phyloP scores from a whole-genome alignment of 2,113 vertebrate genomes.

The Astur gentilis region DNA sequence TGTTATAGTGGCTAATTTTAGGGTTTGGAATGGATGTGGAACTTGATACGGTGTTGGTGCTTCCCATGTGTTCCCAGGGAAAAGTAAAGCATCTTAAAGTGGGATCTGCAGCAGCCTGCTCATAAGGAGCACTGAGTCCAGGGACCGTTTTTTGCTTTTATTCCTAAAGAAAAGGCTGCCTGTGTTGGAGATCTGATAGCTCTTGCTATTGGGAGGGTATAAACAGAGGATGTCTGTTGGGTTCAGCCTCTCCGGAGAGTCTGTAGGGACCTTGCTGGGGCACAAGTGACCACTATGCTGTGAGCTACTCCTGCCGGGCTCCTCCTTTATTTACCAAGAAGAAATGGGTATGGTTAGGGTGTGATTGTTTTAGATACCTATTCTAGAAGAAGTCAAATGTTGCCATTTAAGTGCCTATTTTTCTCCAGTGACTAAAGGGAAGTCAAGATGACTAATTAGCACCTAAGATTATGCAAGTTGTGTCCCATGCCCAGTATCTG shows the following conservation, averaged over 20 bases:
- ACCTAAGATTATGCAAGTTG: not conserved
- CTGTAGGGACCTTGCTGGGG: not conserved
- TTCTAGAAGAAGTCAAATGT: not conserved
- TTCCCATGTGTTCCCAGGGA: not conserved
- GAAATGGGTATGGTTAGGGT: not conserved
- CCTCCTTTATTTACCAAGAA: not conserved
- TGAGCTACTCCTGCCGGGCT: not conserved
- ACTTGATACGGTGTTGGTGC: not conserved
- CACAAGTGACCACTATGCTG: rapidly evolving
- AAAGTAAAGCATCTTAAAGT: not conserved
- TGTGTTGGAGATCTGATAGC: not conserved
- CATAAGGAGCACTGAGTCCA: not conserved
- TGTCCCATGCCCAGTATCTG: not conserved
- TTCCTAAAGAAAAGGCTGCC: not conserved
- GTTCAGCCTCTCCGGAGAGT: not conserved
- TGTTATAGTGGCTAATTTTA: not conserved
- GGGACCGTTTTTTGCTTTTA: rapidly evolving
- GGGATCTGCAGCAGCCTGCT: not conserved
- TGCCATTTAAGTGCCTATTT: not conserved
- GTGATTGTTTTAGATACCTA: not conserved
- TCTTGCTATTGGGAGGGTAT: no score
- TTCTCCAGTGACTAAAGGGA: not conserved
- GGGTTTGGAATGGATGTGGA: not conserved
- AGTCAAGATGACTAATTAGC: not conserved
- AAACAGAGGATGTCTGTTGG: not conserved